Conservation (phyloP, 2,797 vertebrate genomes). For the Parotocinclus haroldoi region DNA sequence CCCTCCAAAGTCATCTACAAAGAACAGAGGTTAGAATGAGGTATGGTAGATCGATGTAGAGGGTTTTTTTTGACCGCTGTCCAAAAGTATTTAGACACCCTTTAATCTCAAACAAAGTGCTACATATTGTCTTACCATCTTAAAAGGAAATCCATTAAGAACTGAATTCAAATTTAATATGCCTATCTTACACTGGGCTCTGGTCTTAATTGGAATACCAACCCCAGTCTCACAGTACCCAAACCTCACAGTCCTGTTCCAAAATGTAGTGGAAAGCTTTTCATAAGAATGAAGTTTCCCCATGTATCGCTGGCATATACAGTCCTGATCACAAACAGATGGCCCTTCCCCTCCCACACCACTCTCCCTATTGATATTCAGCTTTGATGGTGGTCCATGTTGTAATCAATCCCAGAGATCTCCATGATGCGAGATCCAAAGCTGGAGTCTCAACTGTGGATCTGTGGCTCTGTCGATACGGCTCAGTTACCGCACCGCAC, state of each 20-base stretch:
- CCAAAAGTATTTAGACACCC: too few relatives aligned
- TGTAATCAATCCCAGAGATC: conserved; percentile 10
- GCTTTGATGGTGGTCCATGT: background rate
- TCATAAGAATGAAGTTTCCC: too few relatives aligned
- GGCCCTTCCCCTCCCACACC: conserved; percentile 51
- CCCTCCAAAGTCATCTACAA: conserved; percentile 73
- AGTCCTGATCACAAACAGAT: conserved; percentile 57
- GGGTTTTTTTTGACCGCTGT: too few relatives aligned
- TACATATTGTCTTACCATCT: too few relatives aligned
- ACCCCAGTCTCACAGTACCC: background rate
- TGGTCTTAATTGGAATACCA: background rate
- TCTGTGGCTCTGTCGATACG: background rate
- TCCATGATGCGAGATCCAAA: background rate
- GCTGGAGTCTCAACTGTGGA: background rate
- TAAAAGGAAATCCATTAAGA: too few relatives aligned
- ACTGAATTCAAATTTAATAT: too few relatives aligned
- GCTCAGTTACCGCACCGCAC: too few relatives aligned
- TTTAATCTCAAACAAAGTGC: too few relatives aligned
- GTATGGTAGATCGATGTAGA: too few relatives aligned
- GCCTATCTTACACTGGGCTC: too few relatives aligned
- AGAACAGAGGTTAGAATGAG: conserved; percentile 3
- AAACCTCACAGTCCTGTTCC: too few relatives aligned
- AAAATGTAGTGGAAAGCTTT: too few relatives aligned
- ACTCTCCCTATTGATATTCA: background rate
- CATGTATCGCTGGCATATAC: background rate